phyloP scores from a whole-genome alignment of 2,888 invertebrate genomes.

The Apocheima hispidaria region DNA sequence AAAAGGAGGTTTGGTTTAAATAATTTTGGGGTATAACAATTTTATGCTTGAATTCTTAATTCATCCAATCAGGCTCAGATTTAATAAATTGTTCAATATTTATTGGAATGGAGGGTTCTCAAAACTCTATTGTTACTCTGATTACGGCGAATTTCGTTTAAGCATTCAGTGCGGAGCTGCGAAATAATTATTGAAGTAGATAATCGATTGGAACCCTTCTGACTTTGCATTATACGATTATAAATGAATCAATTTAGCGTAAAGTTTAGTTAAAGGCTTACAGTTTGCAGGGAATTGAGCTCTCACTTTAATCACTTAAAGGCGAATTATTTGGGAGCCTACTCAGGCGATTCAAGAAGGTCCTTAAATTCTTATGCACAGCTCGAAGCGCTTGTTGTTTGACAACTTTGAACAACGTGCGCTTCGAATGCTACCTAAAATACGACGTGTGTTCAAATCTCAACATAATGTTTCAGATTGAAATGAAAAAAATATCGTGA shows the following conservation, averaged over 20 bases:
- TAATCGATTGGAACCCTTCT: conserved; percentile 58
- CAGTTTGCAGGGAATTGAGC: conserved; percentile 57
- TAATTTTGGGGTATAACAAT: conserved; percentile 27
- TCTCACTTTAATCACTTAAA: conserved; percentile 72
- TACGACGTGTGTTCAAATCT: no score
- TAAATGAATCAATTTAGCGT: conserved; percentile 65
- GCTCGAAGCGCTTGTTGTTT: no score
- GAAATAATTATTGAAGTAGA: conserved; percentile 40
- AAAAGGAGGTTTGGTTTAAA: conserved; percentile 22
- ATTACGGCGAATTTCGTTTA: conserved; percentile 21
- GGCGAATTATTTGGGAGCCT: no score
- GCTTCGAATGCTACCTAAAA: no score
- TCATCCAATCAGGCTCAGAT: conserved; percentile 26
- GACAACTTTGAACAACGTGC: no score
- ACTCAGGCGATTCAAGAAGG: no score
- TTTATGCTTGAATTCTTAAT: conserved; percentile 30
- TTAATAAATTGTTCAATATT: conserved; percentile 38
- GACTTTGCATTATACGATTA: conserved; percentile 58
- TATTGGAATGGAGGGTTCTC: conserved; percentile 25
- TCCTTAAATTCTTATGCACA: no score
- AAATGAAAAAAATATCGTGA: no score
- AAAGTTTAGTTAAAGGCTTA: conserved; percentile 63
- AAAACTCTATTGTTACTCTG: conserved; percentile 36
- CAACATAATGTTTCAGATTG: no score
- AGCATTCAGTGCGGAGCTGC: conserved; percentile 23